Percentiles rank a stretch among this genome's conserved stretches.
Evolutionary conservation across 2,113 vertebrate species (phyloP).

Genomic region (Xiphophorus hellerii): DNA sequence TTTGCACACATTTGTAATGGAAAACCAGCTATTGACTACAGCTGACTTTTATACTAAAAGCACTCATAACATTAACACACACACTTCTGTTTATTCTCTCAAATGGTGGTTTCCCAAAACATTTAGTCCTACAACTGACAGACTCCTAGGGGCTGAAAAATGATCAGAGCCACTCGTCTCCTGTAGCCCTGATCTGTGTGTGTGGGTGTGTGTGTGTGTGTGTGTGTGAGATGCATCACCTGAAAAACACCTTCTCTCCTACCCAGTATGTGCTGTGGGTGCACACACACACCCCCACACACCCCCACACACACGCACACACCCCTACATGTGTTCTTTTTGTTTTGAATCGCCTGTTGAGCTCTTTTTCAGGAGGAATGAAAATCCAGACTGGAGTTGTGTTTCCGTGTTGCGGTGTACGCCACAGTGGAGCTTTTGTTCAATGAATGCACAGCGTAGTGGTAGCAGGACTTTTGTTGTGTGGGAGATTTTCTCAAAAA

Average conservation of each 20-base stretch:
- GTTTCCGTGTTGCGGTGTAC: slow-evolving; percentile 33
- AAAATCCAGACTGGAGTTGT: slow-evolving; percentile 28
- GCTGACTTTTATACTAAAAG: slow-evolving; percentile 38
- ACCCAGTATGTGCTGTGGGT: slow-evolving; percentile 24
- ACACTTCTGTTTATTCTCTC: slow-evolving; percentile 22
- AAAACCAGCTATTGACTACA: slow-evolving; percentile 14
- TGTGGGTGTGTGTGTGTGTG: neutral
- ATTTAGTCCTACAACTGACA: slow-evolving; percentile 31
- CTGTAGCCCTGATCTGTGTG: neutral
- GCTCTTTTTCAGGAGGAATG: slow-evolving; percentile 40
- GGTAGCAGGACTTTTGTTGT: slow-evolving; percentile 8
- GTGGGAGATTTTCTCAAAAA: slow-evolving; percentile 5
- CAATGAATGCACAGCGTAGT: neutral
- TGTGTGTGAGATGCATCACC: neutral
- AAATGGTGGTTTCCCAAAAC: slow-evolving; percentile 59
- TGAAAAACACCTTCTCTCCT: neutral
- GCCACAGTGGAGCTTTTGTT: slow-evolving; percentile 35
- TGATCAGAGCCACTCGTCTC: slow-evolving; percentile 21
- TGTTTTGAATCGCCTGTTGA: slow-evolving; percentile 37
- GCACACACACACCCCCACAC: neutral
- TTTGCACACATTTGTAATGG: no score
- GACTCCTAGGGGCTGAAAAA: slow-evolving; percentile 53
- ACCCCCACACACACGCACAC: neutral
- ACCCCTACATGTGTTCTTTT: slow-evolving; percentile 22
- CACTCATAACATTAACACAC: slow-evolving; percentile 47